Evolutionary conservation across 2,797 vertebrate species (phyloP), one percentile per base, ranked within the genome.

Genomic region (Coccyzus lansbergi): DNA sequence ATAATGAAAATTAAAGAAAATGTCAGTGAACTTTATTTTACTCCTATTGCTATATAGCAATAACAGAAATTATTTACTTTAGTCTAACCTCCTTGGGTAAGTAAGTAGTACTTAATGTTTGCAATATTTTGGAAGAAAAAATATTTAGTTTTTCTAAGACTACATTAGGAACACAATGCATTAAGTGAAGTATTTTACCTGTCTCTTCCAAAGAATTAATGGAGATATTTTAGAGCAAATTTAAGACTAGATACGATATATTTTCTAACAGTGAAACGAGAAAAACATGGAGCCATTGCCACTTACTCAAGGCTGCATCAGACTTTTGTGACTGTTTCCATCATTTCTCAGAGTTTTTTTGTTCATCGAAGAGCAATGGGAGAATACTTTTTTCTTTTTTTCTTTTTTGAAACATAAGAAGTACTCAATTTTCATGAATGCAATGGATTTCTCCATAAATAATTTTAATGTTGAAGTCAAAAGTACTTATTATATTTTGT

Each of bases 61-160:
- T 92, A 95, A 63, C 20, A 80, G 51, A 29, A 72, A 62, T 42
- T 92, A 75, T 93, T 93, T 93, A 81, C 82, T 94, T 90, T 88
- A 72, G 80, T 91, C 31, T 62, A 55, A 9, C 48, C 70, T 65
- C 11, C 16, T 29, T 69, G n/a, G 9, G 70, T 85, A 80, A 42
- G 15, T 69, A 90, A 90, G 36, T 79, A 90, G 52, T 69, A 83
- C 65, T 80, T 93, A 67, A 87, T 26, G 17, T 25, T 52, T 58
- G 5, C 24, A 49, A 76, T 81, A 55, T 42, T 58, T 10, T 29
- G 44, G 25, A 67, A 88, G 15, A 42, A 88, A 72, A 91, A 74
- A 49, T 4, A 58, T 22, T 18, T 82, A 12, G 15, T 7, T 92
- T 85, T 83, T 28, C 38, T 67, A 62, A 19, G 13, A 67, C 40